Evolutionary conservation across 1,140 invertebrate genomes (phyloP).

Genomic region (Diachasmimorpha longicaudata): DNA sequence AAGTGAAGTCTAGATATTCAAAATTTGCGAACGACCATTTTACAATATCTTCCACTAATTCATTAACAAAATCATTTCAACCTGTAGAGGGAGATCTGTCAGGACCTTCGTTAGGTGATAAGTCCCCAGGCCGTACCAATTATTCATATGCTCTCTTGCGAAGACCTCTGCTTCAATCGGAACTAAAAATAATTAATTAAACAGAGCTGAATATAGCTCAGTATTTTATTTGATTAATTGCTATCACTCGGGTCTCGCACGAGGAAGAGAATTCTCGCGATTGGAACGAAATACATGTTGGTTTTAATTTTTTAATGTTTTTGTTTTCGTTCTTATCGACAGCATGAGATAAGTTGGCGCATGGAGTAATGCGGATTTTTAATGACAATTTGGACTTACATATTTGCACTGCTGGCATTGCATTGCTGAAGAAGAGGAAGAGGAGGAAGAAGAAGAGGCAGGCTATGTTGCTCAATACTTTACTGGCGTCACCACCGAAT

Average conservation of each 20-base stretch:
- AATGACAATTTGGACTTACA: slow-evolving; percentile 70
- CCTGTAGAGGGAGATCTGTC: slow-evolving; percentile 86
- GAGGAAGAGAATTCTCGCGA: too few relatives aligned
- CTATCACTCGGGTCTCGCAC: too few relatives aligned
- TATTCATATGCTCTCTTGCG: slow-evolving; percentile 86
- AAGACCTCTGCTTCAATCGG: slow-evolving; percentile 85
- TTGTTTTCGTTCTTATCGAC: not conserved
- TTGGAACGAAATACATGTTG: too few relatives aligned
- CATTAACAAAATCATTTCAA: slow-evolving; percentile 50
- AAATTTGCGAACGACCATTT: not conserved
- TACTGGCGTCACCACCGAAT: slow-evolving; percentile 79
- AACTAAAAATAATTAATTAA: slow-evolving; percentile 66
- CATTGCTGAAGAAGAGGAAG: slow-evolving; percentile 85
- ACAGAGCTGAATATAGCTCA: too few relatives aligned
- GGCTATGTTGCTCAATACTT: slow-evolving; percentile 79
- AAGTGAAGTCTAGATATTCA: too few relatives aligned
- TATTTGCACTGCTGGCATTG: slow-evolving; percentile 87
- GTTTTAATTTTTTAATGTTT: not conserved
- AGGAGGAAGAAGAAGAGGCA: slow-evolving; percentile 85
- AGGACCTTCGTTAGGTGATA: slow-evolving; percentile 88
- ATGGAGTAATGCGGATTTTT: not conserved
- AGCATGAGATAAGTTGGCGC: not conserved
- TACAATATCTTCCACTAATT: not conserved
- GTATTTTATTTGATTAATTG: too few relatives aligned
- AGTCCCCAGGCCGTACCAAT: slow-evolving; percentile 84